Base-by-base conservation (phyloP, 2,113 vertebrate genomes). In the Poecilia latipinna region DNA sequence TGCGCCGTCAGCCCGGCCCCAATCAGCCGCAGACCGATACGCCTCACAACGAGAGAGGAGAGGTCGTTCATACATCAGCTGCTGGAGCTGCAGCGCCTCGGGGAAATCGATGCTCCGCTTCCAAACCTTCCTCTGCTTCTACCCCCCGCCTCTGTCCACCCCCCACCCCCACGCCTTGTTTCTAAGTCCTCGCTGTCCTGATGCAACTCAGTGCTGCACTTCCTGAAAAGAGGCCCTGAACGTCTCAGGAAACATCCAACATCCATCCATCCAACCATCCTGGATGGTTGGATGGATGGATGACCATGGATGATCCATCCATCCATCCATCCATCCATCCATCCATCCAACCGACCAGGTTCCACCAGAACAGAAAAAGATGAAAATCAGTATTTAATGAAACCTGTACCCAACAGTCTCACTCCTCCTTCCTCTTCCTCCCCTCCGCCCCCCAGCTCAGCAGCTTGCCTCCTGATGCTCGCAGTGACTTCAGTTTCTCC, bases 401-500 rank as follows among this genome's bases (percentile, higher is more conserved):
- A 37, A 37, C 33, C 33, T 8, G 33, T 2, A 35, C 35, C 35
- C 11, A 10, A 37, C 35, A 0, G 33, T 8, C 33, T 8, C 33
- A 0, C 10, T 35, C 33, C 33, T 35, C 33, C 35, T 6, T 32
- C 32, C 32, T 32, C 32, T 32, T 19, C 61, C 8, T 70, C 29
- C 32, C 44, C 42, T 24, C 2, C 32, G n/a, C 37, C 29, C 54
- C 85, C 32, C 78, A 99, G 98, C 91, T 99, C 65, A 95, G 64
- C 91, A 93, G 91, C 8, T 89, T 97, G 85, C 96, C 97, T 61
- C 93, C 96, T 19, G 96, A 96, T 37, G 78, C 86, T 75, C 88
- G 92, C 33, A 92, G 95, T 48, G 95, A 97, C 32, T 96, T 98
- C 93, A 96, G 95, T 72, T 98, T 98, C 90, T 97, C 97, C 8